phyloP scores from a whole-genome alignment of 1,140 invertebrate genomes.

The Cephus cinctus region DNA sequence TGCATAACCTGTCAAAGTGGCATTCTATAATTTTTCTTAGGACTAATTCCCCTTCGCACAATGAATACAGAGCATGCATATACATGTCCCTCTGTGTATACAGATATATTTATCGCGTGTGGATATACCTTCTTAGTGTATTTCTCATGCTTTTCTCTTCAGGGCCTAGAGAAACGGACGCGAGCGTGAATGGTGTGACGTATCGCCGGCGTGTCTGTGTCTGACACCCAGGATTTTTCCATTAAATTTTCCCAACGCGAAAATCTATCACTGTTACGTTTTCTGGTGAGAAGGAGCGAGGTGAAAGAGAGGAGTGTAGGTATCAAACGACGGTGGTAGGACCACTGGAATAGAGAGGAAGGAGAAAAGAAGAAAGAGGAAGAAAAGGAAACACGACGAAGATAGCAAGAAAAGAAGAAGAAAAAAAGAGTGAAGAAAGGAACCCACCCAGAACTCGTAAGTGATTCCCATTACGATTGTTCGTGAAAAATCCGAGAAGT shows the following conservation, averaged over 20 bases:
- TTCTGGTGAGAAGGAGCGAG: not conserved
- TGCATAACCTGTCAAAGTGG: no score
- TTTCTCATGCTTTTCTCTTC: constrained; percentile 26
- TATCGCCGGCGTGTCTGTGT: constrained; percentile 51
- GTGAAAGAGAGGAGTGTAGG: no score
- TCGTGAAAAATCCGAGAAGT: constrained; percentile 34
- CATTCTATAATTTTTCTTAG: constrained; percentile 5
- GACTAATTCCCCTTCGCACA: not conserved
- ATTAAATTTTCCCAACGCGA: constrained; percentile 54
- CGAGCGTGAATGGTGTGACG: constrained; percentile 50
- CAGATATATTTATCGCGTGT: constrained; percentile 3
- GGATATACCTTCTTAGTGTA: constrained; percentile 11
- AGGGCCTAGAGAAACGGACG: constrained; percentile 23
- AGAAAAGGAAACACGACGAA: no score
- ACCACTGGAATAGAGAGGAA: no score
- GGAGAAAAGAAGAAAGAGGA: no score
- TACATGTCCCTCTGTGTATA: constrained; percentile 1
- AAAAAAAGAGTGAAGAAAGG: constrained; percentile 18
- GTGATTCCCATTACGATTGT: constrained; percentile 48
- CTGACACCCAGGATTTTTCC: constrained; percentile 56
- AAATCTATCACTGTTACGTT: constrained; percentile 48
- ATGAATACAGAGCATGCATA: not conserved
- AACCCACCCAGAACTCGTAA: constrained; percentile 34
- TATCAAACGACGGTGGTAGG: no score
- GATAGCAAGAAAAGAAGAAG: not conserved